Percentiles rank a stretch among this genome's conserved stretches.
These are phyloP conservation scores for Percina caprodes DNA, from an alignment of 2,113 vertebrate genomes.

Conservation along the genomic window DNA sequence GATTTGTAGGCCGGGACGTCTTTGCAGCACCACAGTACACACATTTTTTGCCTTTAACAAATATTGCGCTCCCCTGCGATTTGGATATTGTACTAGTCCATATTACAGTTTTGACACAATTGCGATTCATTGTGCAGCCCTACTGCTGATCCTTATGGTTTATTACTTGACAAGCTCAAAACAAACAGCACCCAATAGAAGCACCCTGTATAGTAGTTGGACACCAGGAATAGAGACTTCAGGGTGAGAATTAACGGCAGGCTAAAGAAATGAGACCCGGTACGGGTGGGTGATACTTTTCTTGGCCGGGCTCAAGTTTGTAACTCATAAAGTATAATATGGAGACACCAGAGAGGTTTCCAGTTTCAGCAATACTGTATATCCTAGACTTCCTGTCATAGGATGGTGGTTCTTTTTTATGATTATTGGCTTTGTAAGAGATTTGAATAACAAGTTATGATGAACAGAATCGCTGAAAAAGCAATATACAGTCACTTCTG, in stretches of 20 bases:
- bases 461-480: background rate
- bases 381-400: conserved; percentile 7
- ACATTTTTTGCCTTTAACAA: too few relatives aligned
- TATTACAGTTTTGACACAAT: too few relatives aligned
- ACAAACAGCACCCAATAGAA: background rate
- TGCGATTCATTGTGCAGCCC: too few relatives aligned
- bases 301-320: conserved; percentile 6
- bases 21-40: too few relatives aligned
- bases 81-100: too few relatives aligned
- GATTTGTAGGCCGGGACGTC: too few relatives aligned
- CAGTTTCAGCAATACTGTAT: background rate
- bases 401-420: background rate
- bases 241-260: conserved; percentile 46
- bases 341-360: background rate
- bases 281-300: background rate
- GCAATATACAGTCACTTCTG: background rate
- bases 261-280: conserved; percentile 26
- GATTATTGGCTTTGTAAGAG: background rate
- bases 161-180: background rate
- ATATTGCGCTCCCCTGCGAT: too few relatives aligned
- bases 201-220: background rate
- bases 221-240: conserved; percentile 25
- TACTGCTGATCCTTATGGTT: background rate
- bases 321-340: background rate
- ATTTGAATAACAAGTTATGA: background rate